These are phyloP conservation scores for Plebejus anna DNA, from an alignment of 2,888 invertebrate species.

Conservation along the genomic window DNA sequence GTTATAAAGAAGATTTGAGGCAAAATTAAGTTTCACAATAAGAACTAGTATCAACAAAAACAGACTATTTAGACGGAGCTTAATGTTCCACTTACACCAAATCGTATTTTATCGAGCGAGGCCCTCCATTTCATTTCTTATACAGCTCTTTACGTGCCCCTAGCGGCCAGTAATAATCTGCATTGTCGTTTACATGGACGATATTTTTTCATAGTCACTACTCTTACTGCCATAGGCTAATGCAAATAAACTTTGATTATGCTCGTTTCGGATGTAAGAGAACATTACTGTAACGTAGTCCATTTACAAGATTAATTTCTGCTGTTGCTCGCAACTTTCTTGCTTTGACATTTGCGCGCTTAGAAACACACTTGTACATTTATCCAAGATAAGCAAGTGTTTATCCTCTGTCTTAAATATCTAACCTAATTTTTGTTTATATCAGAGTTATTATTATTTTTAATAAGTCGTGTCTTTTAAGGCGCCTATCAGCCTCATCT, in stretches of 20 bases:
- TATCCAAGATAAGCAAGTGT: too few relatives aligned
- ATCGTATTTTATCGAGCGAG: slow-evolving; percentile 49
- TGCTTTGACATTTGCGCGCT: too few relatives aligned
- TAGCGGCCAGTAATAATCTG: slow-evolving; percentile 65
- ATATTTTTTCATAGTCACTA: slow-evolving; percentile 60
- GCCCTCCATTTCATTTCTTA: slow-evolving; percentile 54
- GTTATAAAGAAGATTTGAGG: neutral
- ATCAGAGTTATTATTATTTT: too few relatives aligned
- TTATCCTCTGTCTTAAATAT: too few relatives aligned
- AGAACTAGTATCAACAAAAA: slow-evolving; percentile 4
- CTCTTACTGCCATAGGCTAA: neutral
- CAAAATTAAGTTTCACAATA: neutral
- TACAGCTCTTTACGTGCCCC: slow-evolving; percentile 63
- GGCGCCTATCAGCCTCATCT: too few relatives aligned
- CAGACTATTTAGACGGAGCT: slow-evolving; percentile 19
- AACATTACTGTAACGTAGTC: slow-evolving; percentile 5
- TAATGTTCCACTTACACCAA: slow-evolving; percentile 41
- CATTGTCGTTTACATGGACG: slow-evolving; percentile 65
- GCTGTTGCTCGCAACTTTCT: neutral
- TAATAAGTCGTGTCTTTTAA: too few relatives aligned
- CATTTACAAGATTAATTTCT: neutral
- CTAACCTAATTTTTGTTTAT: too few relatives aligned
- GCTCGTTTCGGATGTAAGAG: neutral
- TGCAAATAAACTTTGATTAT: slow-evolving; percentile 12
- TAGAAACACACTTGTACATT: too few relatives aligned